A percentile compares a stretch with the other conserved stretches of the same genome.
Conservation (phyloP, 2,888 invertebrate genomes). For the Drosophila stalkeri region DNA sequence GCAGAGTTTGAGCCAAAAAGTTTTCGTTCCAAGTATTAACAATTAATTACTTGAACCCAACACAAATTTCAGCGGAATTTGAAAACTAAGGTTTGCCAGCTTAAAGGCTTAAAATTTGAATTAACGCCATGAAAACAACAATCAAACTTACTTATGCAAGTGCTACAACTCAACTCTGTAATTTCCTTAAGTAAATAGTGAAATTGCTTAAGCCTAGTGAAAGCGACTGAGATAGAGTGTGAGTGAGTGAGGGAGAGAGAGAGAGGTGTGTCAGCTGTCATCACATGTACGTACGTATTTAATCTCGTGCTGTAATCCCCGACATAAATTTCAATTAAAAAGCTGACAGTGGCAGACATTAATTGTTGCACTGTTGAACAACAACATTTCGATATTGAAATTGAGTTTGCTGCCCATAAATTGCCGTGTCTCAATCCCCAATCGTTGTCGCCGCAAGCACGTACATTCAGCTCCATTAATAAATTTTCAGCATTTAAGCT, state of each 20-base stretch:
- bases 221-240: neutral
- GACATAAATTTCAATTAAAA: slow-evolving; percentile 37
- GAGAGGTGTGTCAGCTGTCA: slow-evolving; percentile 5
- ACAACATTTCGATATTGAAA: slow-evolving; percentile 23
- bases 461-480: slow-evolving; percentile 29
- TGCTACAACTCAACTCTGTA: neutral
- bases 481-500: slow-evolving; percentile 12
- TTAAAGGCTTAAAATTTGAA: neutral
- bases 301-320: slow-evolving; percentile 16
- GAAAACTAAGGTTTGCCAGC: neutral
- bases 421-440: slow-evolving; percentile 14
- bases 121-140: neutral
- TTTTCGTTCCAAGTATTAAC: neutral
- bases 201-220: neutral
- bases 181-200: neutral
- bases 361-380: slow-evolving; percentile 12
- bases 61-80: too few species aligned
- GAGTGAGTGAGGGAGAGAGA: neutral
- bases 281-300: neutral
- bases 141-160: neutral
- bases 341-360: slow-evolving; percentile 26
- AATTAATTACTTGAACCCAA: neutral
- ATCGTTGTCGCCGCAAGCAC: slow-evolving; percentile 22
- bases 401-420: slow-evolving; percentile 21
- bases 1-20: too few species aligned